phyloP scores from a whole-genome alignment of 1,140 invertebrate genomes.

The Apis dorsata region DNA sequence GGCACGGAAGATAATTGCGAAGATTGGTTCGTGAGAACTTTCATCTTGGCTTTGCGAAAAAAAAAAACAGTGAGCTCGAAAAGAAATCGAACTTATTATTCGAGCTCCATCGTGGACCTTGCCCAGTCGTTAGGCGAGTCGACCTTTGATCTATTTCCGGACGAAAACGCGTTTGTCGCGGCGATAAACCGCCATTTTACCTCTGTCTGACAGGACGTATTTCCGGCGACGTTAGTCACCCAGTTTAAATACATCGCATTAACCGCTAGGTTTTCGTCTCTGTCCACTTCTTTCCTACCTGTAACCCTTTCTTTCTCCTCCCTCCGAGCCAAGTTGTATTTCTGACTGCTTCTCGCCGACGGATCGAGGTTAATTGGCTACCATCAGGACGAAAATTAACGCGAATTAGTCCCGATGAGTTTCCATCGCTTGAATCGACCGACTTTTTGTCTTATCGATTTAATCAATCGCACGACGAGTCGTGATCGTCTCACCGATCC shows the following conservation, averaged over 20 bases:
- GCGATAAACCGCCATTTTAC: conserved; percentile 58
- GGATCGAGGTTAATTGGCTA: conserved; percentile 65
- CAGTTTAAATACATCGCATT: conserved; percentile 58
- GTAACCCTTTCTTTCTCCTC: conserved; percentile 1
- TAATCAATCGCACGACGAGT: conserved; percentile 45
- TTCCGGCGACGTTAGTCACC: conserved; percentile 67
- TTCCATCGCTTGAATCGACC: conserved; percentile 8
- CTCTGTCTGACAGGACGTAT: conserved; percentile 51
- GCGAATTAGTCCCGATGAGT: conserved; percentile 53
- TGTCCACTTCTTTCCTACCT: neutral
- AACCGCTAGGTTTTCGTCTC: conserved; percentile 50
- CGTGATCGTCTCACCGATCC: neutral
- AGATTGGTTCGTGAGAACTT: neutral
- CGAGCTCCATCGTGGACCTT: conserved; percentile 32
- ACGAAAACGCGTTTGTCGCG: conserved; percentile 29
- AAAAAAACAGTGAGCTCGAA: neutral
- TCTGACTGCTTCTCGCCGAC: conserved; percentile 56
- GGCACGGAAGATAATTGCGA: neutral
- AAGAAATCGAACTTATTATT: neutral
- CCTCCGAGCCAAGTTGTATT: conserved; percentile 57
- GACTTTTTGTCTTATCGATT: conserved; percentile 41
- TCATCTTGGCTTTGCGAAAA: neutral
- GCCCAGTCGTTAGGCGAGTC: conserved; percentile 46
- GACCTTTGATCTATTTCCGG: conserved; percentile 76
- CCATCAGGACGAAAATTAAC: conserved; percentile 61